Evolutionary conservation across 2,113 vertebrate species (phyloP), one percentile per base, ranked within the genome.

Genomic region (Arenaria interpres): DNA sequence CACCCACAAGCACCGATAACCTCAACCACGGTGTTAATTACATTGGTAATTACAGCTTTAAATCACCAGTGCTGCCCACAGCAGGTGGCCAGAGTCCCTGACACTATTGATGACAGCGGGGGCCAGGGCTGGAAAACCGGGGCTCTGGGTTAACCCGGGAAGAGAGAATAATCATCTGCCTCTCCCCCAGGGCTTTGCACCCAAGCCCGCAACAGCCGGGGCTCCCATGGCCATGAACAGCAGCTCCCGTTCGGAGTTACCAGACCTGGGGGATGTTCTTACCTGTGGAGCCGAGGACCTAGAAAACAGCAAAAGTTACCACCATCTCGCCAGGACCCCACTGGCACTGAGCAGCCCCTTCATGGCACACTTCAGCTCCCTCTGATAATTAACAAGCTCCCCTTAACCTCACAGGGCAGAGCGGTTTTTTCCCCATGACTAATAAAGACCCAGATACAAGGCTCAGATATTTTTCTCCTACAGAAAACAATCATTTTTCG

Each of bases 401-500:
- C 41, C 75, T 94, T 37, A 72, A 93, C 82, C 89, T 78, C 9
- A 0, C 83, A 56, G 94, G 73, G 53, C 62, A 92, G 85, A 82
- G 12, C 0, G 4, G 1, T 7, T 83, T 74, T 66, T 69, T 76
- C 79, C 32, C 54, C 43, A 32, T 54, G 28, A 30, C 83, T 56
- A 41, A 15, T 72, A 89, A 92, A 93, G 78, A 53, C 59, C 39
- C 43, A 91, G 87, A 53, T 91, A 90, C 56, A 80, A 89, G 54
- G 63, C 84, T 88, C 32, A 77, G 74, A 73, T 88, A 39, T 57
- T 89, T 83, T 91, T 86, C 60, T 81, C 35, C 60, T 63, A 66
- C 14, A 80, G 92, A 94, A 95, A 83, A 79, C 95, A 94, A 85
- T 86, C 72, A 28, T 54, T 91, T 91, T 88, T 89, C 3, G 41